phyloP scores from a whole-genome alignment of 2,797 vertebrate species.

The Aldrovandia affinis region DNA sequence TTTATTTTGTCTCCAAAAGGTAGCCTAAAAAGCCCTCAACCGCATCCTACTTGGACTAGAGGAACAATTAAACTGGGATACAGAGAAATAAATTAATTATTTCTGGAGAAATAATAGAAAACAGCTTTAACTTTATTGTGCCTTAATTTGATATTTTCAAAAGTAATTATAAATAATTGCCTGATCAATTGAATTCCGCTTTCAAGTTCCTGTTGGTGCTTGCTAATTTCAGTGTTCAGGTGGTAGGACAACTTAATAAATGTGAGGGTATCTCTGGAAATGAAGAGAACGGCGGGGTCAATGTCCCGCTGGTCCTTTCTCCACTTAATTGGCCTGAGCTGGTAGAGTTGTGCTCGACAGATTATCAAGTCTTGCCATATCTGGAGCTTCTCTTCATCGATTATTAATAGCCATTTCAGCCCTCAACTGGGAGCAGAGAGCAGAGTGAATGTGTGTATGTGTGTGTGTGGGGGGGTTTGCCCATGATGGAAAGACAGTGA shows the following conservation, averaged over 20 bases:
- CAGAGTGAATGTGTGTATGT: slow-evolving; percentile 23
- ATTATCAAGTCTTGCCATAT: slow-evolving; percentile 72
- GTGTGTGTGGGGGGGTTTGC: not conserved
- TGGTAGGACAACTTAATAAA: not conserved
- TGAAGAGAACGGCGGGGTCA: slow-evolving; percentile 13
- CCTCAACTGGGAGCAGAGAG: slow-evolving; percentile 2
- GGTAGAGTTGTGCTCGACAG: slow-evolving; percentile 69
- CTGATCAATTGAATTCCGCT: not conserved
- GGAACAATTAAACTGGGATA: slow-evolving; percentile 37
- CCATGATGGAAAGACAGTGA: no score
- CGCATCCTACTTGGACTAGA: not conserved
- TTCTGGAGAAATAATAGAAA: slow-evolving; percentile 40
- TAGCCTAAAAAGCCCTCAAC: not conserved
- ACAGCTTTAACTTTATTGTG: slow-evolving; percentile 34
- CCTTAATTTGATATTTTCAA: slow-evolving; percentile 42
- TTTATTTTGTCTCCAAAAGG: no score
- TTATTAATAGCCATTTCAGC: slow-evolving; percentile 71
- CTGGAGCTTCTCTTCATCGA: slow-evolving; percentile 66
- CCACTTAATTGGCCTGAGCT: slow-evolving; percentile 73
- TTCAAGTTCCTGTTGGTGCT: not conserved
- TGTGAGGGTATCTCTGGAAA: slow-evolving; percentile 1
- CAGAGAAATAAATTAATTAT: slow-evolving; percentile 36
- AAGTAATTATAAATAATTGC: slow-evolving; percentile 48
- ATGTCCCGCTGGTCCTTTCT: slow-evolving; percentile 58
- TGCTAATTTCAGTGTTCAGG: not conserved